A percentile compares a stretch with the other conserved stretches of the same genome.
Conservation (phyloP, 2,888 invertebrate genomes). For the Diadromus collaris region DNA sequence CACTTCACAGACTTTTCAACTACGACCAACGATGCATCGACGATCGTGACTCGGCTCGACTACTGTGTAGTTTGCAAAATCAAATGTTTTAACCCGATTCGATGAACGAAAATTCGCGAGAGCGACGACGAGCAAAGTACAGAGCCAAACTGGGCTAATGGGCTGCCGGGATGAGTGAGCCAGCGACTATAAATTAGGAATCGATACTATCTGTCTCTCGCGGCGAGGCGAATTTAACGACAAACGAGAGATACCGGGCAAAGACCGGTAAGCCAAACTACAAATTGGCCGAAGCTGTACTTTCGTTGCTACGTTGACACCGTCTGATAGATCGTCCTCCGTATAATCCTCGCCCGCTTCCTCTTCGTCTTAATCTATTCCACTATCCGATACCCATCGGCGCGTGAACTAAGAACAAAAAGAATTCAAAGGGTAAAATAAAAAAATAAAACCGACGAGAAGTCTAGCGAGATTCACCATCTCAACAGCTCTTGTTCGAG, state of each 20-base stretch:
- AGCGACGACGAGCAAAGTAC: conserved; percentile 26
- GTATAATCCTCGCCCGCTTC: conserved; percentile 22
- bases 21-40: neutral
- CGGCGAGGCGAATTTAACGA: conserved; percentile 40
- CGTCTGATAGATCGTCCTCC: conserved; percentile 54
- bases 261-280: conserved; percentile 56
- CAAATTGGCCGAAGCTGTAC: conserved; percentile 58
- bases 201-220: conserved; percentile 54
- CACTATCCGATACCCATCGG: conserved; percentile 26
- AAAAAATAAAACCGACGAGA: conserved; percentile 14
- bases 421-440: neutral
- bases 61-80: neutral
- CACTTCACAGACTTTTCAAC: conserved; percentile 34
- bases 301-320: conserved; percentile 53
- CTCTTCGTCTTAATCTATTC: conserved; percentile 23
- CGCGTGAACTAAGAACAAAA: neutral
- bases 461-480: neutral
- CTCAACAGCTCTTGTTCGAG: neutral
- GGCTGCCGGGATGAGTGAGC: conserved; percentile 42
- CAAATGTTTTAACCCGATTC: conserved; percentile 30
- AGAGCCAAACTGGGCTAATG: conserved; percentile 59
- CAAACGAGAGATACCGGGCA: conserved; percentile 41
- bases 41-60: neutral
- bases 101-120: conserved; percentile 23
- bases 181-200: conserved; percentile 57